A percentile compares a stretch with the other conserved stretches of the same genome.
Evolutionary conservation across 2,888 invertebrate genomes (phyloP).

Genomic region (Mesorhabditis spiculigera): DNA sequence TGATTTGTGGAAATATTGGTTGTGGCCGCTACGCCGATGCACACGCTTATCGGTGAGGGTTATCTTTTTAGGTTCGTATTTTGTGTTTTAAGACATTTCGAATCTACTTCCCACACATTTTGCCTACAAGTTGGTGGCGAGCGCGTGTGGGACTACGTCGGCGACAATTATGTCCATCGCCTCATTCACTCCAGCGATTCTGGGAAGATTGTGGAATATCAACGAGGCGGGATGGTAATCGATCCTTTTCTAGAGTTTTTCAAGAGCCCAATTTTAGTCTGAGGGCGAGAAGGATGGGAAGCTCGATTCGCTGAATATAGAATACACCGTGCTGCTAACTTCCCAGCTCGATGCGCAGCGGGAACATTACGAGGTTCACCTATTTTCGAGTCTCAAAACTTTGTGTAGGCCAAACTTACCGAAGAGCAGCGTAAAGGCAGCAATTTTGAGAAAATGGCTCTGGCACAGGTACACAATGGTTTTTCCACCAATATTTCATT

Average conservation of each 20-base stretch:
- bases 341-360: conserved; percentile 91
- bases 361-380: conserved; percentile 69
- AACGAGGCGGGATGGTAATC: conserved; percentile 16
- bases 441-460: conserved; percentile 58
- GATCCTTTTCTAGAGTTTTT: neutral
- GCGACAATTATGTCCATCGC: conserved; percentile 92
- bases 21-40: conserved; percentile 87
- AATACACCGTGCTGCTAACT: conserved; percentile 91
- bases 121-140: conserved; percentile 79
- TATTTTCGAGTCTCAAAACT: neutral
- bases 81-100: conserved; percentile 74
- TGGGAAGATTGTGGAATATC: conserved; percentile 68
- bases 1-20: conserved; percentile 96
- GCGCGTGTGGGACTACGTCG: conserved; percentile 98
- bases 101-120: conserved; percentile 92
- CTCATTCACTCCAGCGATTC: conserved; percentile 71
- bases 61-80: neutral
- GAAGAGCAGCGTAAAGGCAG: conserved; percentile 72
- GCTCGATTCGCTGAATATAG: conserved; percentile 87
- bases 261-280: conserved; percentile 10
- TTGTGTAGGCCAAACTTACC: conserved; percentile 17
- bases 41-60: conserved; percentile 76
- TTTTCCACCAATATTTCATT: neutral
- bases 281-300: conserved; percentile 70
- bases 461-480: conserved; percentile 48